These are phyloP conservation scores for Cerastis leucographa DNA, from an alignment of 2,888 invertebrate species.

Conservation along the genomic window DNA sequence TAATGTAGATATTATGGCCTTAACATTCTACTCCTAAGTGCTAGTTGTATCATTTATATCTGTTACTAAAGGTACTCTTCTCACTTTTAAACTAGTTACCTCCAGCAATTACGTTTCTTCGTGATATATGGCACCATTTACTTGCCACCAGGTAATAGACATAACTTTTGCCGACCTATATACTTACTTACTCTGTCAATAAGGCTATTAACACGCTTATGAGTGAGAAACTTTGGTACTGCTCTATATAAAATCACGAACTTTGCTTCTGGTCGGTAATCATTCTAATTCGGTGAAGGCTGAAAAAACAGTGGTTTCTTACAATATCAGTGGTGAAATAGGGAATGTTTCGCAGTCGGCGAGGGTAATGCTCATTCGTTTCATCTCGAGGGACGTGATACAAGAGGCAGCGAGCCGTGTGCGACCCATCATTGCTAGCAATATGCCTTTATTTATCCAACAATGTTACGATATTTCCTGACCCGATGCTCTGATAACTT, in stretches of 20 bases:
- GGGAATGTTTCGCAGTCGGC: conserved; percentile 76
- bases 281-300: conserved; percentile 56
- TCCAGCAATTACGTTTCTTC: conserved; percentile 51
- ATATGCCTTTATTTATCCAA: conserved; percentile 84
- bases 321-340: conserved; percentile 66
- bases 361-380: conserved; percentile 81
- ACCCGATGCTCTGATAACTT: conserved; percentile 80
- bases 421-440: conserved; percentile 79
- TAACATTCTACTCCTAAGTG: conserved; percentile 39
- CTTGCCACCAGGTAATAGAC: conserved; percentile 46
- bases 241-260: conserved; percentile 11
- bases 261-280: conserved; percentile 30
- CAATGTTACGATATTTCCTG: conserved; percentile 80
- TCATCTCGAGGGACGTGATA: conserved; percentile 81
- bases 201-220: conserved; percentile 23
- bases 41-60: conserved; percentile 44
- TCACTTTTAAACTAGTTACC: conserved; percentile 57
- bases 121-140: conserved; percentile 63
- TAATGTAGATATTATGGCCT: conserved; percentile 53
- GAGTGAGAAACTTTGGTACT: conserved; percentile 31
- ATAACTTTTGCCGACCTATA: conserved; percentile 34
- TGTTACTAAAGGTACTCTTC: conserved; percentile 51
- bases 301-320: conserved; percentile 64
- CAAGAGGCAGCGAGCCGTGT: conserved; percentile 74
- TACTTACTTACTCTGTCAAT: conserved; percentile 42